Evolutionary conservation across 2,888 invertebrate species (phyloP), one percentile per base, ranked within the genome.

Genomic region (Scaptodrosophila latifasciaeformis): DNA sequence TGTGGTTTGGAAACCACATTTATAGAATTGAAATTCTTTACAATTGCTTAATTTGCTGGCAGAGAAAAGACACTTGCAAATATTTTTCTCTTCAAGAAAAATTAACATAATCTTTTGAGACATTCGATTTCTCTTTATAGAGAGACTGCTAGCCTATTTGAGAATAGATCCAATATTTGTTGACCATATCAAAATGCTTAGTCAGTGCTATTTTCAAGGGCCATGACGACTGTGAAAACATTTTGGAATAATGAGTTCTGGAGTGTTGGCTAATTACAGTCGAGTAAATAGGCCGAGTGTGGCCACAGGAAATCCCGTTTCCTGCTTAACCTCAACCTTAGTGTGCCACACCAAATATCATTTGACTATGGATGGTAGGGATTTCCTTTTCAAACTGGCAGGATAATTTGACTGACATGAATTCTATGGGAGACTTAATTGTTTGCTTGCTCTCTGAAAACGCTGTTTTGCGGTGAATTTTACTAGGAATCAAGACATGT

Each of bases 251-350:
- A n/a, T n/a, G n/a, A n/a, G n/a, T n/a, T n/a, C n/a, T n/a, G 12
- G 19, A 19, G 34, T 13, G 57, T 57, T 59, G 62, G 65, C 69
- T 70, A 72, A 72, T 72, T 72, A 65, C 42, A 6, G 27, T 17
- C 29, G 30, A 21, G 10, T n/a, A n/a, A n/a, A n/a, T n/a, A n/a
- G 4, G 15, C 39, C 2, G 49, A 46, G 50, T 10, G 64, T 72
- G 67, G 76, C 70, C 70, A 65, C 80, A 76, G 76, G 76, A 76
- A 79, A 76, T 79, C 80, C 80, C 53, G 66, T 79, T 74, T 66
- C 56, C 74, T 72, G 65, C 57, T 46, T 31, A 42, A 54, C 48
- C n/a, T n/a, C n/a, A n/a, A n/a, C n/a, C n/a, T n/a, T n/a, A n/a
- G n/a, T n/a, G n/a, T n/a, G n/a, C n/a, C n/a, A n/a, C n/a, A 50